phyloP scores from a whole-genome alignment of 2,797 vertebrate genomes.

The Pitangus sulphuratus region DNA sequence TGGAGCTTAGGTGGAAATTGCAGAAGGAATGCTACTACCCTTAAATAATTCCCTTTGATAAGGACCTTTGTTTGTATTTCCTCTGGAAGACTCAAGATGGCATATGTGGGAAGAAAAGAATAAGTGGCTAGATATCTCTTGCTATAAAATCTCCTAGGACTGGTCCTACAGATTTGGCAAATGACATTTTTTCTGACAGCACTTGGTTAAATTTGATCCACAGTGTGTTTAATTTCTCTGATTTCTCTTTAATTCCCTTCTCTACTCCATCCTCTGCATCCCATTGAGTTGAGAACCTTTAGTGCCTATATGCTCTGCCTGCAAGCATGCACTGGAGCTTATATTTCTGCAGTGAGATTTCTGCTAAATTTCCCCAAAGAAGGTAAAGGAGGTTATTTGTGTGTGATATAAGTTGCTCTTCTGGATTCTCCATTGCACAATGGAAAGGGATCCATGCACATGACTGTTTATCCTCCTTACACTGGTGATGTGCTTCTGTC shows the following conservation, averaged over 20 bases:
- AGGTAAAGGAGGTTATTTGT: background rate
- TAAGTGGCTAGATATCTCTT: background rate
- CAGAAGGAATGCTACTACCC: background rate
- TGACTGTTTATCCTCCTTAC: background rate
- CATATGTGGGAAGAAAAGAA: background rate
- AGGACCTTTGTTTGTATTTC: background rate
- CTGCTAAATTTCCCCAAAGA: background rate
- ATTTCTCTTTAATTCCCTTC: background rate
- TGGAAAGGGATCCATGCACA: fast-evolving
- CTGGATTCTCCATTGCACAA: background rate
- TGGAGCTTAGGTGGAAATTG: background rate
- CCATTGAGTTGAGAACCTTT: background rate
- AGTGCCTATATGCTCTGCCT: background rate
- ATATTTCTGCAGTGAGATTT: background rate
- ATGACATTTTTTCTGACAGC: background rate
- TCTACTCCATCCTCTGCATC: background rate
- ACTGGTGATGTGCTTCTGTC: background rate
- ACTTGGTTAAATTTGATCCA: background rate
- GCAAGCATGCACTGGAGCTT: fast-evolving
- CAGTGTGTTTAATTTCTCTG: background rate
- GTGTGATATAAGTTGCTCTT: background rate
- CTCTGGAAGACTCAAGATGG: background rate
- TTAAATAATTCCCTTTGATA: background rate
- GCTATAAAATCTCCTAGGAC: background rate
- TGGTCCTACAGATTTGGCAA: background rate